phyloP scores from a whole-genome alignment of 2,113 vertebrate species.

The Cettia cetti region DNA sequence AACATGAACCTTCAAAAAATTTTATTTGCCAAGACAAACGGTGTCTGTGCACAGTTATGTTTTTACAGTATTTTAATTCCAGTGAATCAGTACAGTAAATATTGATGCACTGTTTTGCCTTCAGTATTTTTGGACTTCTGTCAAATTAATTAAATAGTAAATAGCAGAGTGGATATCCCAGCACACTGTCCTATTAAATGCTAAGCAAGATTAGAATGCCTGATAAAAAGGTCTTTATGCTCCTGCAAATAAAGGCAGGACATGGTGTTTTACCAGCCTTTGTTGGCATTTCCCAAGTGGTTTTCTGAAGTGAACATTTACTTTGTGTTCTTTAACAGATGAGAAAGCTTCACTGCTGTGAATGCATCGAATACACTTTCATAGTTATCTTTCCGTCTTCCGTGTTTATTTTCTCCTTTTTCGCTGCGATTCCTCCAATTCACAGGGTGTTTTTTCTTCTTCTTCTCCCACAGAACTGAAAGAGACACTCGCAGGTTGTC shows the following conservation, averaged over 20 bases:
- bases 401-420: neutral
- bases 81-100: constrained; percentile 68
- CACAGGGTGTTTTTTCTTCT: neutral
- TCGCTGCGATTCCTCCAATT: neutral
- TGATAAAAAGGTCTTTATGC: constrained; percentile 48
- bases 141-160: constrained; percentile 66
- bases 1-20: constrained; percentile 16
- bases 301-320: constrained; percentile 30
- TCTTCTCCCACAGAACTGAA: neutral
- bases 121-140: constrained; percentile 57
- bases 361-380: neutral
- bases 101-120: constrained; percentile 68
- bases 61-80: constrained; percentile 69
- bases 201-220: constrained; percentile 25
- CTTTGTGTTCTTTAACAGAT: constrained; percentile 1
- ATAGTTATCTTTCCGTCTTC: neutral
- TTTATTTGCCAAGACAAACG: constrained; percentile 52
- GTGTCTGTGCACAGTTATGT: constrained; percentile 57
- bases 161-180: constrained; percentile 57
- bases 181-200: constrained; percentile 56
- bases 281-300: constrained; percentile 40
- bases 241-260: constrained; percentile 35
- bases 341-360: neutral
- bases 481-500: neutral
- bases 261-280: neutral